These are phyloP conservation scores for Panzeria rudis DNA, from an alignment of 2,888 invertebrate species.

Conservation along the genomic window DNA sequence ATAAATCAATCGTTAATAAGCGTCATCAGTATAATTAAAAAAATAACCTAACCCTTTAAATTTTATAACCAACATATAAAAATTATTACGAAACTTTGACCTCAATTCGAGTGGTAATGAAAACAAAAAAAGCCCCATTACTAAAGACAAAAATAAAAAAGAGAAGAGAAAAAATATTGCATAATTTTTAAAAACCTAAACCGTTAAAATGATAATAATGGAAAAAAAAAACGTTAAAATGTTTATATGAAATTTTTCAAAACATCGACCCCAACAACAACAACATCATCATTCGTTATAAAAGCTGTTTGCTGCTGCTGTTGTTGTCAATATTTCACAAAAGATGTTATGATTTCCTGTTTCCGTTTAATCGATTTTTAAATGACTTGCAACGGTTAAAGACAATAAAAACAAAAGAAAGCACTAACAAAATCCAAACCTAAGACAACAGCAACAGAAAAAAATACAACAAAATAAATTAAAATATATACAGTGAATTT, in stretches of 20 bases:
- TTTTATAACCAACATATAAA: conserved; percentile 30
- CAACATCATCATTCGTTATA: conserved; percentile 21
- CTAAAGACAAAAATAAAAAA: conserved; percentile 17
- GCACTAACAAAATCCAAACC: conserved; percentile 53
- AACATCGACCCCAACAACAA: conserved; percentile 19
- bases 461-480: conserved; percentile 55
- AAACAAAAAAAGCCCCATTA: conserved; percentile 44
- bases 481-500: conserved; percentile 38
- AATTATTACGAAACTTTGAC: conserved; percentile 68
- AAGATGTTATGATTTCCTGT: conserved; percentile 71
- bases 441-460: conserved; percentile 51
- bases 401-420: conserved; percentile 54
- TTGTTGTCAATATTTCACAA: conserved; percentile 47
- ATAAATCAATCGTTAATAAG: conserved; percentile 36
- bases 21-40: conserved; percentile 12
- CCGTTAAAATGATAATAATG: conserved; percentile 33
- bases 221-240: conserved; percentile 34
- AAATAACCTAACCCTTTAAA: conserved; percentile 21
- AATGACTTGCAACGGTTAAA: conserved; percentile 69
- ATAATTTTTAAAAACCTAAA: conserved; percentile 59
- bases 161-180: conserved; percentile 55
- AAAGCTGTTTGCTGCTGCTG: conserved; percentile 34
- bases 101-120: conserved; percentile 70
- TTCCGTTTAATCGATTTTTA: conserved; percentile 73
- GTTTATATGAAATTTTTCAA: conserved; percentile 53